Base-by-base conservation (phyloP, 2,888 invertebrate species). In the Chaetoderma sp. region DNA sequence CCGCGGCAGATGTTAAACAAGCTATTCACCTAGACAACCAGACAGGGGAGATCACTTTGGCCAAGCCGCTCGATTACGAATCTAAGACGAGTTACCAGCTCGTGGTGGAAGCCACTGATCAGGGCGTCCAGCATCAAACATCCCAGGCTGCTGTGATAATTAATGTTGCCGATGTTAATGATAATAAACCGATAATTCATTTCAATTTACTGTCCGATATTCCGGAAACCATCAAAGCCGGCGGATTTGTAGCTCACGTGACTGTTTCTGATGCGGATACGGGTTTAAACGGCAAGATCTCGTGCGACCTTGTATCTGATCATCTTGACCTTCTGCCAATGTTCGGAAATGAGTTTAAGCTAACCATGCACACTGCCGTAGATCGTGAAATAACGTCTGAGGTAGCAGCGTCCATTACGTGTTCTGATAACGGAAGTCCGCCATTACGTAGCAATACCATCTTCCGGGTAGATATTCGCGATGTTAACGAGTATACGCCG, bases 231-330 rank as follows among this genome's bases (percentile, higher is more conserved):
- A 50, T 50, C 8, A 32, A 44, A 45, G 18, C 28, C 4, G 60
- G 60, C 16, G 21, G 49, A 10, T 60, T 60, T 23, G 60, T 60
- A 8, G 60, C 60, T 18, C 60, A 60, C 32, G 32, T 60, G 3
- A 30, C 33, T 2, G 60, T 60, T 4, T 18, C 44, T 13, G 60
- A 60, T 50, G 28, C n/a, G 18, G 60, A 60, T 28, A 50, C 23
- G 25, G 32, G 32, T 27, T 28, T 25, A 1, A 52, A 52, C 32
- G n/a, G 32, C n/a, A 28, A 52, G 8, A 52, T 52, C 2, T 10
- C 3, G 18, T 52, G 52, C 10, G n/a, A 21, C 16, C 28, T 52
- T 30, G 32, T 32, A 21, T 16, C 28, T 52, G 16, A 2, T 3
- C 32, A 32, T n/a, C 32, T 52, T 28, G 28, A 21, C 16, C 21